These are phyloP conservation scores for Pyrgilauda ruficollis DNA, from an alignment of 2,113 vertebrate genomes.

Conservation along the genomic window DNA sequence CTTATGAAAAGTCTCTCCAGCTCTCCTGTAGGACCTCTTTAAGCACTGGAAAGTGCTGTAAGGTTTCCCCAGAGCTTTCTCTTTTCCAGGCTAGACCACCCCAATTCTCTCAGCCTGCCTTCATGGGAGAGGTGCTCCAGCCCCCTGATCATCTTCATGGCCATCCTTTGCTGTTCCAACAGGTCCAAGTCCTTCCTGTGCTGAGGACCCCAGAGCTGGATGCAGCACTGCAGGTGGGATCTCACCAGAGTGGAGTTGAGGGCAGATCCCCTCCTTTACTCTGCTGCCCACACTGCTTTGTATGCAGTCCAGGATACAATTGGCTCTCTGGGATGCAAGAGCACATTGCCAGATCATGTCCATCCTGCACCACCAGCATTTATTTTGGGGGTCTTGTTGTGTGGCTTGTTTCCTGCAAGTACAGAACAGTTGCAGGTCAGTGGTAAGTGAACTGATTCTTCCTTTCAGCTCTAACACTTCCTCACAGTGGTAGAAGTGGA, in stretches of 20 bases:
- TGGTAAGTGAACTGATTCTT: not conserved
- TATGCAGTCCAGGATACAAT: not conserved
- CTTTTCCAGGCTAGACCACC: not conserved
- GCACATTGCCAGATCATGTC: not conserved
- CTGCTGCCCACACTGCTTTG: not conserved
- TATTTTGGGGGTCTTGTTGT: not conserved
- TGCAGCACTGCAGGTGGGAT: not conserved
- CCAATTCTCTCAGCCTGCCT: not conserved
- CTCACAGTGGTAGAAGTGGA: not conserved
- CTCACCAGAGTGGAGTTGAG: not conserved
- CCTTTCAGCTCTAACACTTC: not conserved
- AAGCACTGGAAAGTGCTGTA: not conserved
- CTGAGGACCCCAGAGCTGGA: not conserved
- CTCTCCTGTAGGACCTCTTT: not conserved
- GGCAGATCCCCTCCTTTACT: not conserved
- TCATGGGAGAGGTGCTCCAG: not conserved
- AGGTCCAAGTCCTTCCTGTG: not conserved
- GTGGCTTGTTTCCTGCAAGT: not conserved
- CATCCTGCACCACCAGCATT: not conserved
- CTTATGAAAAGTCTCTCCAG: not conserved
- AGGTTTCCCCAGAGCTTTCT: not conserved
- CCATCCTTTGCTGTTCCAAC: not conserved
- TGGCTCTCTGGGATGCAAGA: not conserved
- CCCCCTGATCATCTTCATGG: rapidly evolving
- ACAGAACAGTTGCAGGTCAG: not conserved